Evolutionary conservation across 2,888 invertebrate species (phyloP).

Genomic region (Philopedon plagiatum): DNA sequence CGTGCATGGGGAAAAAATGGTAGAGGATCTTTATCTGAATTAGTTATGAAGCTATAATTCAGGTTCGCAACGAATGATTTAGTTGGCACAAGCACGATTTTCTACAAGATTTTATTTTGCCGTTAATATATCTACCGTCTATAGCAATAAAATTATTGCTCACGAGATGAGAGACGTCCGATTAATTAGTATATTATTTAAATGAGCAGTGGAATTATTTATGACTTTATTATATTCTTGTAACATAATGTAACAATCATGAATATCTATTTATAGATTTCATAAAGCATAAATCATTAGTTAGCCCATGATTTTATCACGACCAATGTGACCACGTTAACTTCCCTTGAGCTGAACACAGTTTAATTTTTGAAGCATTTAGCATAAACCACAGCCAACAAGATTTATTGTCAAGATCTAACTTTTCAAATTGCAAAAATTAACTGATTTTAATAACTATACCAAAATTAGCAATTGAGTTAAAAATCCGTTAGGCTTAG

Average conservation of each 20-base stretch:
- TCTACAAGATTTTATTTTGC: conserved; percentile 32
- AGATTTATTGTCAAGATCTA: no score
- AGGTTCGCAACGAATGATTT: conserved; percentile 39
- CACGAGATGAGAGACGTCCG: conserved; percentile 34
- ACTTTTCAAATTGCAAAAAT: no score
- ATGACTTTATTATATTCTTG: conserved; percentile 5
- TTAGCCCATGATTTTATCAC: no score
- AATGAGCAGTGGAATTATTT: not conserved
- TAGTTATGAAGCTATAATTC: conserved; percentile 47
- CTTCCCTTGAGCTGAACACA: no score
- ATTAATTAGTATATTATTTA: conserved; percentile 39
- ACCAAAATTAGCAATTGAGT: no score
- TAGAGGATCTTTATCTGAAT: conserved; percentile 39
- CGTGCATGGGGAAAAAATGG: conserved; percentile 31
- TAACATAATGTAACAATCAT: not conserved
- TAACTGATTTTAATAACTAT: no score
- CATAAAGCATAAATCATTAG: no score
- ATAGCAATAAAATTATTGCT: conserved; percentile 41
- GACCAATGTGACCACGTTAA: no score
- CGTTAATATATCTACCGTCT: conserved; percentile 38
- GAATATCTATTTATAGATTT: not conserved
- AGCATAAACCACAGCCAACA: no score
- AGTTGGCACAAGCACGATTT: conserved; percentile 44
- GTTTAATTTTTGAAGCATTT: no score
- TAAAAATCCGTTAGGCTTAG: no score